Percentiles rank a stretch among this genome's conserved stretches.
Evolutionary conservation across 1,140 invertebrate genomes (phyloP).

Genomic region (Zophobas morio): DNA sequence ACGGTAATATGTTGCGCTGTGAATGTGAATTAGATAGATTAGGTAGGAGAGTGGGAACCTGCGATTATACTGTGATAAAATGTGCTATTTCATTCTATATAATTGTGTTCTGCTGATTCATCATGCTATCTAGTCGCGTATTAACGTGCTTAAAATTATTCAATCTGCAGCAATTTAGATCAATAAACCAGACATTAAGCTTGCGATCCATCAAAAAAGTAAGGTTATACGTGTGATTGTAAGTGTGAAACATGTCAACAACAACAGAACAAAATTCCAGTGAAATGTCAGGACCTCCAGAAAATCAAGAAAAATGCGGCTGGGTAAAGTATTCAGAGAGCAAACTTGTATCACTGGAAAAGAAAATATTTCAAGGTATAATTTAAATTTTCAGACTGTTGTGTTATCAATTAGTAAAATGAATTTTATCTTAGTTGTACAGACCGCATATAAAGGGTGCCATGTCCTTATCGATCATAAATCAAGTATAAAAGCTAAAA

Average conservation of each 20-base stretch:
- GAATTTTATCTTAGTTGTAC: conserved; percentile 71
- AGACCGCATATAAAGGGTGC: conserved; percentile 84
- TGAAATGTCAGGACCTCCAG: conserved; percentile 20
- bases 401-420: conserved; percentile 16
- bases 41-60: too few species aligned
- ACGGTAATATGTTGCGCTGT: too few species aligned
- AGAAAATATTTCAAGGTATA: conserved; percentile 87
- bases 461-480: conserved; percentile 90
- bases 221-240: background rate
- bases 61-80: too few species aligned
- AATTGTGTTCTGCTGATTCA: conserved; percentile 8
- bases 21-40: too few species aligned
- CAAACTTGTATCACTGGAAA: conserved; percentile 86
- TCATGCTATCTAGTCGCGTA: background rate
- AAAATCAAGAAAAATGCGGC: conserved; percentile 50
- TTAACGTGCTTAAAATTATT: background rate
- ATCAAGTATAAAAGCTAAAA: conserved; percentile 80
- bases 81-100: too few species aligned
- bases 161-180: conserved; percentile 6
- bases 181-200: conserved; percentile 19
- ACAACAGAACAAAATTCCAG: conserved; percentile 25
- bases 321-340: conserved; percentile 87
- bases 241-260: background rate
- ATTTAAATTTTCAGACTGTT: conserved; percentile 20
- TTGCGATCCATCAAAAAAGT: conserved; percentile 2